phyloP scores from a whole-genome alignment of 2,888 invertebrate species.

The Pelosia muscerda region DNA sequence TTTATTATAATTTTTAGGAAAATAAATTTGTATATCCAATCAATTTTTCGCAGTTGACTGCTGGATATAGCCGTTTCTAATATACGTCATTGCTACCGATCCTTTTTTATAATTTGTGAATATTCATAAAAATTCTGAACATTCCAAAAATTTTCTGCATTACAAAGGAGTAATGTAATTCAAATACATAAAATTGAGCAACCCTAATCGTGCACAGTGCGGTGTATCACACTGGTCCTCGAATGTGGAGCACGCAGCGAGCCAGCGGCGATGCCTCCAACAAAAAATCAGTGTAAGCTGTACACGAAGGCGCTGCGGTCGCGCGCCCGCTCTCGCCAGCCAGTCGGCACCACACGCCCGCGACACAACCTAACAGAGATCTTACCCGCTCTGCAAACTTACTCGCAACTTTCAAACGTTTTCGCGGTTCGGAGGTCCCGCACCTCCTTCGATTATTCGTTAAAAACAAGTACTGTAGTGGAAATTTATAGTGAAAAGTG shows the following conservation, averaged over 20 bases:
- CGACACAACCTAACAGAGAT: slow-evolving; percentile 49
- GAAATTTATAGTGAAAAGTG: slow-evolving; percentile 74
- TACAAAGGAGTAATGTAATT: not conserved
- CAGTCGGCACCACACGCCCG: slow-evolving; percentile 52
- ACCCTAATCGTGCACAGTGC: slow-evolving; percentile 65
- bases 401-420: slow-evolving; percentile 46
- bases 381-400: slow-evolving; percentile 52
- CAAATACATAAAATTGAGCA: slow-evolving; percentile 30
- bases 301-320: slow-evolving; percentile 78
- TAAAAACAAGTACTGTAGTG: slow-evolving; percentile 49
- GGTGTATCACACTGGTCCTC: slow-evolving; percentile 82
- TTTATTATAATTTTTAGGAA: no score
- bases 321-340: slow-evolving; percentile 67
- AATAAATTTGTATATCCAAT: no score
- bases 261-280: slow-evolving; percentile 81
- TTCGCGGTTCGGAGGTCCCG: slow-evolving; percentile 25
- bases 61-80: no score
- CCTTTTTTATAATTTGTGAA: no score
- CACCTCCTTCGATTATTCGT: slow-evolving; percentile 33
- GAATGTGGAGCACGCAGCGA: slow-evolving; percentile 82
- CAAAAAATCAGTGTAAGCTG: slow-evolving; percentile 86
- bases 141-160: not conserved
- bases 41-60: no score
- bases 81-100: no score
- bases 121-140: not conserved